These are phyloP conservation scores for Caenorhabditis auriculariae DNA, from an alignment of 2,888 invertebrate genomes.

Conservation along the genomic window DNA sequence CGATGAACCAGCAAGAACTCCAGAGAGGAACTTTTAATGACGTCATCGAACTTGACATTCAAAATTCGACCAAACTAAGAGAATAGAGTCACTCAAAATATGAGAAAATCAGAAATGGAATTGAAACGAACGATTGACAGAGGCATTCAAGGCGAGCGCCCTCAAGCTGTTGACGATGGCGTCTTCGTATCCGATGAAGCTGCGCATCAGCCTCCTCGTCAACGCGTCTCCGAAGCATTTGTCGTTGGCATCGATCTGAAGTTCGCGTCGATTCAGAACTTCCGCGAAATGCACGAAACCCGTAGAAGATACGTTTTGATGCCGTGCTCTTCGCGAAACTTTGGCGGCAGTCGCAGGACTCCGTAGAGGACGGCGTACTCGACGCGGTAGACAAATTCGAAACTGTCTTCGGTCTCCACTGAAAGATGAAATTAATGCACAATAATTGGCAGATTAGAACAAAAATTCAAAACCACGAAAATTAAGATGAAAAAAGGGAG, in stretches of 20 bases:
- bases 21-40: too few relatives aligned
- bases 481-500: too few relatives aligned
- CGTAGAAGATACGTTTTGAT: slow-evolving; percentile 75
- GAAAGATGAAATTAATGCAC: background rate
- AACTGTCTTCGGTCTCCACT: slow-evolving; percentile 64
- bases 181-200: slow-evolving; percentile 95
- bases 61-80: background rate
- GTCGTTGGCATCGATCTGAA: slow-evolving; percentile 75
- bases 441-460: background rate
- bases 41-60: too few relatives aligned
- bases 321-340: slow-evolving; percentile 74
- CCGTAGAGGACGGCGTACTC: slow-evolving; percentile 98
- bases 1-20: too few relatives aligned
- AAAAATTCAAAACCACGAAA: too few relatives aligned
- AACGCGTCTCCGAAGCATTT: slow-evolving; percentile 92
- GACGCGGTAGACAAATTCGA: slow-evolving; percentile 84
- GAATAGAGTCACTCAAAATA: slow-evolving; percentile 1
- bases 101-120: background rate
- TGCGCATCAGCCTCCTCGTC: slow-evolving; percentile 84
- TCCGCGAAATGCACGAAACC: slow-evolving; percentile 5
- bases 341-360: slow-evolving; percentile 83
- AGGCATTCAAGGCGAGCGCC: slow-evolving; percentile 83
- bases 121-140: background rate
- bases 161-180: slow-evolving; percentile 94
- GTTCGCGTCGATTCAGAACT: slow-evolving; percentile 2